Percentiles rank a stretch among this genome's conserved stretches.
Conservation (phyloP, 2,113 vertebrate genomes). For the Mionectes macconnelli region DNA sequence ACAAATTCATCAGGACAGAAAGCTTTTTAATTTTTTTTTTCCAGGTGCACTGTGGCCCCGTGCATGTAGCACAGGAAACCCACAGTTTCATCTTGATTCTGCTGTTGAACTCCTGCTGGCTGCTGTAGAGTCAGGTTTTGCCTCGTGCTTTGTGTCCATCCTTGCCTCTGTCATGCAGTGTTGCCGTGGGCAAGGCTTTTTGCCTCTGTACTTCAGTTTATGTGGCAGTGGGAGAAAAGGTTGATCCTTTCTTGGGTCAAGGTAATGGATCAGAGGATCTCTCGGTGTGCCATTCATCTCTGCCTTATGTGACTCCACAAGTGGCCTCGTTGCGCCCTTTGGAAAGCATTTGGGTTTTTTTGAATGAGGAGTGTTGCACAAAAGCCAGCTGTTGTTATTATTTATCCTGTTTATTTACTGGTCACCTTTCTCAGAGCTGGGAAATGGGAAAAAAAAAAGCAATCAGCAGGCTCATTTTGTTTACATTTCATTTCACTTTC, state of each 20-base stretch:
- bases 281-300: not conserved
- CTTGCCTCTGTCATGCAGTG: not conserved
- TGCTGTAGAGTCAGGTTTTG: not conserved
- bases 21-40: not conserved
- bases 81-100: not conserved
- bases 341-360: not conserved
- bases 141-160: not conserved
- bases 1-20: not conserved
- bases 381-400: constrained; percentile 41
- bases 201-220: not conserved
- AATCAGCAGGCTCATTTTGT: not conserved
- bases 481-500: not conserved
- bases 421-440: not conserved
- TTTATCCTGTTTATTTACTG: constrained; percentile 31
- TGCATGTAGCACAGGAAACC: not conserved
- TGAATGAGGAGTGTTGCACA: not conserved
- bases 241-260: not conserved
- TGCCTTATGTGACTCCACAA: not conserved
- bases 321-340: not conserved
- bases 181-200: not conserved
- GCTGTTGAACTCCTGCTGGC: not conserved
- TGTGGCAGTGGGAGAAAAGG: not conserved
- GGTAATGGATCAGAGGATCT: not conserved
- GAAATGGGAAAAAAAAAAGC: not conserved
- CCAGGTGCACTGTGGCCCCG: not conserved